These are phyloP conservation scores for Chelonoidis abingdonii DNA, from an alignment of 2,113 vertebrate genomes.

Conservation along the genomic window DNA sequence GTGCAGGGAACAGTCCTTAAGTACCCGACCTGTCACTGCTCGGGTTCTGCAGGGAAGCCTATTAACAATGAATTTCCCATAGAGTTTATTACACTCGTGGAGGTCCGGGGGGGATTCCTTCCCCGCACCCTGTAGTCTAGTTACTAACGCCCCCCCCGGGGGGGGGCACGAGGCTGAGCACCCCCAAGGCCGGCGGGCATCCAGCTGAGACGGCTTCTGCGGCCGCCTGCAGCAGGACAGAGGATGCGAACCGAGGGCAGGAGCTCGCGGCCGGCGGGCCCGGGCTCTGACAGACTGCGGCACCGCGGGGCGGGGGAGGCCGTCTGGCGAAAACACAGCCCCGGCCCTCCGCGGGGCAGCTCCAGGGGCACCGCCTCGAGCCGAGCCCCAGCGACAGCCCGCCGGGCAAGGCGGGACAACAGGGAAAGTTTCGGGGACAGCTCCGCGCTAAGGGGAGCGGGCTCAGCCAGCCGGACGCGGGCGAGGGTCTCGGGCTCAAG, in stretches of 20 bases:
- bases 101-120: no score
- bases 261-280: neutral
- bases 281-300: neutral
- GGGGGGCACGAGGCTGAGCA: neutral
- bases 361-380: neutral
- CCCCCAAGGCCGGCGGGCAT: neutral
- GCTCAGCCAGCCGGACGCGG: neutral
- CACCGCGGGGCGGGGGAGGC: neutral
- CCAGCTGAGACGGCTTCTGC: neutral
- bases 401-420: no score
- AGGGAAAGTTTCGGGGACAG: neutral
- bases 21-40: neutral
- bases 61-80: rapidly evolving
- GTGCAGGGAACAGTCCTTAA: neutral
- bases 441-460: neutral
- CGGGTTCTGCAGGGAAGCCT: neutral
- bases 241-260: no score
- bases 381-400: neutral
- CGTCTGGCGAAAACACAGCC: neutral
- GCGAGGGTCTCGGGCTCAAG: neutral
- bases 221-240: neutral
- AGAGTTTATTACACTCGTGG: neutral
- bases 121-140: no score
- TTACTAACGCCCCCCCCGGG: no score
- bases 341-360: neutral